Evolutionary conservation across 2,113 vertebrate genomes (phyloP).

Genomic region (Eurypyga helias): DNA sequence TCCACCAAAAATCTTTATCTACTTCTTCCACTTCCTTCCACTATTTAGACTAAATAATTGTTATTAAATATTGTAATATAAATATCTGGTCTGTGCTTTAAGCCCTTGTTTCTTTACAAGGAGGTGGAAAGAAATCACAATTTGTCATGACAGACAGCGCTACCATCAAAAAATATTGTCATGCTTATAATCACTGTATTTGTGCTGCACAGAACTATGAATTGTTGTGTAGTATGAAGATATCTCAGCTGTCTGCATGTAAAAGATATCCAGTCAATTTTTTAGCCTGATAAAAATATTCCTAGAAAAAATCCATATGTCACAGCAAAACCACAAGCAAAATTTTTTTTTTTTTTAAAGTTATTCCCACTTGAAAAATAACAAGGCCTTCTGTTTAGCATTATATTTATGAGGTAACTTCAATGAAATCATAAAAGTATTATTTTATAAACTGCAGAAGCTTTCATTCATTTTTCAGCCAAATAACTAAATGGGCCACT

Average conservation of each 20-base stretch:
- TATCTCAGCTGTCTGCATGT: not conserved
- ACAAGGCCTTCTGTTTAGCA: slow-evolving; percentile 69
- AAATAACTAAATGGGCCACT: slow-evolving; percentile 1
- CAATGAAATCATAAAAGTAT: slow-evolving; percentile 70
- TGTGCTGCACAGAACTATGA: not conserved
- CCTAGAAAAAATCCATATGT: slow-evolving; percentile 17
- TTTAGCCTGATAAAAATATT: slow-evolving; percentile 21
- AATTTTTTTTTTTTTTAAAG: slow-evolving; percentile 54
- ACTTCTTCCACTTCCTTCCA: not conserved
- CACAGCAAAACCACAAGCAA: slow-evolving; percentile 61
- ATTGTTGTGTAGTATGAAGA: not conserved
- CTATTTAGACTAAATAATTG: not conserved
- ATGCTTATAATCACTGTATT: not conserved
- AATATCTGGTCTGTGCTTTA: not conserved
- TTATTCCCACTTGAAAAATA: slow-evolving; percentile 53
- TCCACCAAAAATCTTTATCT: not conserved
- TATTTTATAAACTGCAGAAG: slow-evolving; percentile 62
- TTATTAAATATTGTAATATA: not conserved
- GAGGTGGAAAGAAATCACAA: not conserved
- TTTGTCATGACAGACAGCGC: not conserved
- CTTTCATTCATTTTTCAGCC: slow-evolving; percentile 46
- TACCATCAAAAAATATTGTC: not conserved
- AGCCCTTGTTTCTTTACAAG: not conserved
- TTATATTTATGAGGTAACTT: slow-evolving; percentile 73
- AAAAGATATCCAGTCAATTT: slow-evolving; percentile 25